Evolutionary conservation across 30 jellyfish, hydroid and myxozoan species (phyloP), one percentile per base, ranked within the genome.

Genomic region (Pseudorhiza aurosa): DNA sequence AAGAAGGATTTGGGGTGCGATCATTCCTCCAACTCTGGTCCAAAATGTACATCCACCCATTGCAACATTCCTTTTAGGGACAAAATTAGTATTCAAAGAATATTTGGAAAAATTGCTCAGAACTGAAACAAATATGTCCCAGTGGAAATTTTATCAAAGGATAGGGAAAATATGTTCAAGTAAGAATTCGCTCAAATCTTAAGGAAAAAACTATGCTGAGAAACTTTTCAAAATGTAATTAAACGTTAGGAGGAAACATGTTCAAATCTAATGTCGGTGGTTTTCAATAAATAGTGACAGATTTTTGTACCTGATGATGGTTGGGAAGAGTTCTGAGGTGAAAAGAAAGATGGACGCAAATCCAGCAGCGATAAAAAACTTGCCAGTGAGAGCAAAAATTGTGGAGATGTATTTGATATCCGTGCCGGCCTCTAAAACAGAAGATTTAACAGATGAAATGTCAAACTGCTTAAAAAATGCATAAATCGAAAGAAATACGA

Each of bases 21-120:
- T 30, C 97, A 89, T 89, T 9, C 97, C 97, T 18, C 97, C 97
- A 43, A 74, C 97, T 64, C 97, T 71, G 30, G 97, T 93, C 95
- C 95, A 89, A 69, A 89, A 89, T 1, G 93, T 88, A 37, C 97
- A 89, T 4, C 96, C 89, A 30, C 97, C 97, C 93, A 89, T 77
- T 3, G 96, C 97, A 14, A 76, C 91, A 33, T 80, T 89, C 40
- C 97, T 89, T 39, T 21, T 63, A 47, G 51, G 11, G 0, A 0
- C 15, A 63, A 42, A 15, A 27, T 36, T 29, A 53, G 25, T 21
- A 4, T 50, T 12, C n/a, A 22, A 56, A 22, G 22, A 49, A 49
- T 29, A 31, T 19, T 22, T 3, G 55, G 2, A 42, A 58, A n/a
- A n/a, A n/a, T n/a, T n/a, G n/a, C n/a, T n/a, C n/a, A n/a, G n/a